Percentiles rank a stretch among this genome's conserved stretches.
Evolutionary conservation across 2,797 vertebrate genomes (phyloP).

Genomic region (Sebastes jordani): DNA sequence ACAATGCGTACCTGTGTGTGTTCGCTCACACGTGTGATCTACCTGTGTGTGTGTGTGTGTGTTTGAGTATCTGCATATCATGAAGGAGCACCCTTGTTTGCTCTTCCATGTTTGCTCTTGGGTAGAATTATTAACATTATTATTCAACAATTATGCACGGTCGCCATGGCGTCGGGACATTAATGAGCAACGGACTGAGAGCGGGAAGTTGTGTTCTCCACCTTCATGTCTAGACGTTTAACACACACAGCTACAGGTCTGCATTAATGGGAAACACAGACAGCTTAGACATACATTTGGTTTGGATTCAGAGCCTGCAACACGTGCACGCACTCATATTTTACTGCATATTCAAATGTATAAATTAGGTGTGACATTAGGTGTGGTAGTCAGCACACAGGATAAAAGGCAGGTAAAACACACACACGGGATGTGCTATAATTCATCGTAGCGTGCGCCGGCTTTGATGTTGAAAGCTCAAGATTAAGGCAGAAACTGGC

Average conservation of each 20-base stretch:
- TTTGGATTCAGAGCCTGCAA: background rate
- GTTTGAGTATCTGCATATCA: background rate
- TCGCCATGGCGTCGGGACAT: background rate
- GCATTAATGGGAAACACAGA: conserved; percentile 7
- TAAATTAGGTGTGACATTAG: background rate
- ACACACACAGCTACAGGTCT: background rate
- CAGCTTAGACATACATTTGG: background rate
- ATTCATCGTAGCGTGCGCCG: conserved; percentile 6
- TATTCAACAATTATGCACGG: background rate
- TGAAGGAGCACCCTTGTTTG: conserved; percentile 49
- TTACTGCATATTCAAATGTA: conserved; percentile 16
- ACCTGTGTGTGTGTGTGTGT: conserved; percentile 25
- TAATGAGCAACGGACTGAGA: background rate
- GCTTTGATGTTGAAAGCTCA: conserved; percentile 47
- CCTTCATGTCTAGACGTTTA: background rate
- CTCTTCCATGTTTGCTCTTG: conserved; percentile 42
- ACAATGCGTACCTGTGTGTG: conserved; percentile 33
- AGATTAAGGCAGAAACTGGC: conserved; percentile 23
- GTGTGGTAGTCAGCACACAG: background rate
- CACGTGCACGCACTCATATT: background rate
- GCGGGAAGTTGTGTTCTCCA: background rate
- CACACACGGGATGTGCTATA: conserved; percentile 21
- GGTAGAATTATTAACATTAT: conserved; percentile 41
- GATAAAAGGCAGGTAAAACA: conserved; percentile 21
- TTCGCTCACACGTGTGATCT: conserved; percentile 14